Evolutionary conservation across 2,888 invertebrate genomes (phyloP).

Genomic region (Heterodera filipjevi): DNA sequence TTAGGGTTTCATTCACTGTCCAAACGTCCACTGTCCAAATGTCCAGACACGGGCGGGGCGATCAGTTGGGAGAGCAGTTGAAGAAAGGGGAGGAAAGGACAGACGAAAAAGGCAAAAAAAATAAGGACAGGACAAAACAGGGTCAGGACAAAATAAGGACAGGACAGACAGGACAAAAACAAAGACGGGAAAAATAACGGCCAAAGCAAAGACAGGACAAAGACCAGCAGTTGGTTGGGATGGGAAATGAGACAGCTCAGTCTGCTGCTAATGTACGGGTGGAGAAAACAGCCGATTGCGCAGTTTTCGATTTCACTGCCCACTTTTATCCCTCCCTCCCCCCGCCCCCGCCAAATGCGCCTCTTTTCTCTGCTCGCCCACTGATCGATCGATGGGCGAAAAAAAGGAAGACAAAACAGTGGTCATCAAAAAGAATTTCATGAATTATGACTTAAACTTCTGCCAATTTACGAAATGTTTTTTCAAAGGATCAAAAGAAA

Average conservation of each 20-base stretch:
- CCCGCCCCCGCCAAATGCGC: not conserved
- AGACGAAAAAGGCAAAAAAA: too few relatives aligned
- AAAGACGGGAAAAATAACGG: too few relatives aligned
- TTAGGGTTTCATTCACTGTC: too few relatives aligned
- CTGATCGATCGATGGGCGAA: not conserved
- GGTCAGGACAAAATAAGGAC: too few relatives aligned
- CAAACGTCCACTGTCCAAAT: too few relatives aligned
- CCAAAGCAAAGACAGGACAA: too few relatives aligned
- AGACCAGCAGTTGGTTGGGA: not conserved
- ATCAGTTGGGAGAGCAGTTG: not conserved
- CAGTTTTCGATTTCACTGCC: constrained; percentile 3
- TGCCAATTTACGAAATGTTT: too few relatives aligned
- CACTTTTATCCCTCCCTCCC: not conserved
- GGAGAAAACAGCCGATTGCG: not conserved
- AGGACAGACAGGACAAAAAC: too few relatives aligned
- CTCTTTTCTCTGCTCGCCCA: not conserved
- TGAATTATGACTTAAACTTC: not conserved
- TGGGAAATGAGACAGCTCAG: not conserved
- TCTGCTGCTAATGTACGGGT: not conserved
- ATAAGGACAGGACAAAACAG: too few relatives aligned
- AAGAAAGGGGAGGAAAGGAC: not conserved
- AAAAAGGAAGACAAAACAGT: not conserved
- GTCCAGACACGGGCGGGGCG: too few relatives aligned
- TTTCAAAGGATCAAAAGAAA: too few relatives aligned
- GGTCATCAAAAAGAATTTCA: not conserved